These are phyloP conservation scores for Chlorocebus sabaeus DNA, from an alignment of 2,113 vertebrate genomes.

Conservation along the genomic window DNA sequence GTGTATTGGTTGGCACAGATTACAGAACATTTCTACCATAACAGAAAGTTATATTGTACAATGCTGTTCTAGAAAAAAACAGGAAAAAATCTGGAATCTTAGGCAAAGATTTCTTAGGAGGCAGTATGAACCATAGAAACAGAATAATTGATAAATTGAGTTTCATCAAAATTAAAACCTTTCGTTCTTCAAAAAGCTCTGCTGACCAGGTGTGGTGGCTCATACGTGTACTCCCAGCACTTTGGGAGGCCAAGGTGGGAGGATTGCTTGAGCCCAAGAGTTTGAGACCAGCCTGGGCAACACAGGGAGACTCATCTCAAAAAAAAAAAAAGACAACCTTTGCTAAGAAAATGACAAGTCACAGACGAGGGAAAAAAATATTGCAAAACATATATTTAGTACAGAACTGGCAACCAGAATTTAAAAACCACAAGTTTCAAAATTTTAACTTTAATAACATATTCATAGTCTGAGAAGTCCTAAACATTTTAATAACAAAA, in stretches of 20 bases:
- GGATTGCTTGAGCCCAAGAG: background rate
- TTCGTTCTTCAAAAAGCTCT: background rate
- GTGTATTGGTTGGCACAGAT: background rate
- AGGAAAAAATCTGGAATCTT: background rate
- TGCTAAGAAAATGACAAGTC: background rate
- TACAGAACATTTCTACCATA: background rate
- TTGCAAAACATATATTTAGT: constrained; percentile 17
- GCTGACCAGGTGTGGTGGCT: background rate
- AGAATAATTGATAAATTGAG: background rate
- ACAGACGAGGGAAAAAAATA: background rate
- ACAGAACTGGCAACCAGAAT: background rate
- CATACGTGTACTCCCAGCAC: background rate
- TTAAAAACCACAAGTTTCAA: background rate
- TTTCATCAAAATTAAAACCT: background rate
- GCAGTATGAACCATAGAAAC: background rate
- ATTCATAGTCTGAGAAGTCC: too few species aligned
- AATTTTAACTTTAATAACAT: background rate
- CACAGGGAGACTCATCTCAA: background rate
- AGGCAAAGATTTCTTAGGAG: background rate
- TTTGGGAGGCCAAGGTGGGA: background rate
- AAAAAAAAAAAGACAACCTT: background rate
- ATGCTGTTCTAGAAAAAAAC: background rate
- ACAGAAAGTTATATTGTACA: background rate
- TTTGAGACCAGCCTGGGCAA: background rate
- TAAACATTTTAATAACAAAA: background rate